Evolutionary conservation across 2,888 invertebrate genomes (phyloP).

Genomic region (Xestia c-nigrum): DNA sequence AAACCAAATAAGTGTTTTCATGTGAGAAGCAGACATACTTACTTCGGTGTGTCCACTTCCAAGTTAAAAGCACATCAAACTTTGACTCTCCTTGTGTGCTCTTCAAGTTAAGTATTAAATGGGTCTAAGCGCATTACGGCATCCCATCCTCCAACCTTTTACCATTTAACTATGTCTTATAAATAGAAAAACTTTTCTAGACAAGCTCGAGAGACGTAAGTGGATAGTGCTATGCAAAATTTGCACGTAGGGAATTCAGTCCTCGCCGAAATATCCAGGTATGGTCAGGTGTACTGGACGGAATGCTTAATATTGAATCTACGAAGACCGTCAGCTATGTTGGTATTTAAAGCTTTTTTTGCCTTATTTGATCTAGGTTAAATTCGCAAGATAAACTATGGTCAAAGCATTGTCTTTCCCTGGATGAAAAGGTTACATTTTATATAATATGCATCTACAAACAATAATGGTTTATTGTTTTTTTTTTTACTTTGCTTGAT

Average conservation of each 20-base stretch:
- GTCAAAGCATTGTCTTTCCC: slow-evolving; percentile 4
- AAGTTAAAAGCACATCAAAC: slow-evolving; percentile 38
- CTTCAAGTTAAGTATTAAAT: slow-evolving; percentile 40
- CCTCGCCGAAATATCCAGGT: slow-evolving; percentile 56
- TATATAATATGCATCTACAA: background rate
- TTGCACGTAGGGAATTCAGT: slow-evolving; percentile 61
- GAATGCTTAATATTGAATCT: slow-evolving; percentile 69
- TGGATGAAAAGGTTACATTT: background rate
- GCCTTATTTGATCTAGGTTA: slow-evolving; percentile 33
- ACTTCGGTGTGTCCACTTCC: slow-evolving; percentile 16
- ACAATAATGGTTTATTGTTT: background rate
- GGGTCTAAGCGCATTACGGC: slow-evolving; percentile 35
- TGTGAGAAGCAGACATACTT: background rate
- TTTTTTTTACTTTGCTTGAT: background rate
- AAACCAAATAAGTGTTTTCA: background rate
- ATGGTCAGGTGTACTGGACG: slow-evolving; percentile 61
- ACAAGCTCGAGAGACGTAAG: slow-evolving; percentile 21
- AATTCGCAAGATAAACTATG: slow-evolving; percentile 22
- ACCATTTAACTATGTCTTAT: slow-evolving; percentile 26
- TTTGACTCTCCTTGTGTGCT: slow-evolving; percentile 38
- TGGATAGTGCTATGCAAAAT: slow-evolving; percentile 54
- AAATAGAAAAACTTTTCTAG: slow-evolving; percentile 37
- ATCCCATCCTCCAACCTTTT: slow-evolving; percentile 16
- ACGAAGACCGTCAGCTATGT: slow-evolving; percentile 42
- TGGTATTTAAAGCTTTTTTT: slow-evolving; percentile 47